A percentile compares a stretch with the other conserved stretches of the same genome.
Conservation (phyloP, 2,113 vertebrate species). For the Aegithalos caudatus region DNA sequence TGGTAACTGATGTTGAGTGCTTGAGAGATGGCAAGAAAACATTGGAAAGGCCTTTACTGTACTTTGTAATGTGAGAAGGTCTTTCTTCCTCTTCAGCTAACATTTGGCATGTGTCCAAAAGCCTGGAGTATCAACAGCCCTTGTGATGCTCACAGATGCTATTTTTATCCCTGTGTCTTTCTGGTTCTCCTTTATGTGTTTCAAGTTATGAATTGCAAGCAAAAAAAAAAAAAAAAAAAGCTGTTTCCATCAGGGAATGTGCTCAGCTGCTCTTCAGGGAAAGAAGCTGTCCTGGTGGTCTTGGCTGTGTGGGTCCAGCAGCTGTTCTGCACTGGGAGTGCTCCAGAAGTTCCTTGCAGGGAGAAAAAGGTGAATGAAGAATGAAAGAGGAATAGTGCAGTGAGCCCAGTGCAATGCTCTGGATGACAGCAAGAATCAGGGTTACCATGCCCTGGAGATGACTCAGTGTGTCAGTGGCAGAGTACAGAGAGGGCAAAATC, state of each 20-base stretch:
- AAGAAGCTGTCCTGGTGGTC: background rate
- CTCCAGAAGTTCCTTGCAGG: background rate
- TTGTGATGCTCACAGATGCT: constrained; percentile 6
- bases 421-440: background rate
- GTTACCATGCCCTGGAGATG: background rate
- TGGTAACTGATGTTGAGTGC: background rate
- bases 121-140: constrained; percentile 2
- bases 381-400: background rate
- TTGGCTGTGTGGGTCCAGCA: background rate
- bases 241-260: background rate
- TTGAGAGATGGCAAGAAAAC: constrained; percentile 2
- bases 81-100: background rate
- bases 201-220: background rate
- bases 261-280: background rate
- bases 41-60: background rate
- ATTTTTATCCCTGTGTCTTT: constrained; percentile 36
- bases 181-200: background rate
- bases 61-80: constrained; percentile 21
- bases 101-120: background rate
- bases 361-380: background rate
- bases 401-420: background rate
- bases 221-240: background rate
- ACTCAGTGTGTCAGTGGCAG: background rate
- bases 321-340: background rate
- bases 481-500: background rate